These are phyloP conservation scores for Drosophila elegans DNA, from an alignment of 1,140 invertebrate species.

Conservation along the genomic window DNA sequence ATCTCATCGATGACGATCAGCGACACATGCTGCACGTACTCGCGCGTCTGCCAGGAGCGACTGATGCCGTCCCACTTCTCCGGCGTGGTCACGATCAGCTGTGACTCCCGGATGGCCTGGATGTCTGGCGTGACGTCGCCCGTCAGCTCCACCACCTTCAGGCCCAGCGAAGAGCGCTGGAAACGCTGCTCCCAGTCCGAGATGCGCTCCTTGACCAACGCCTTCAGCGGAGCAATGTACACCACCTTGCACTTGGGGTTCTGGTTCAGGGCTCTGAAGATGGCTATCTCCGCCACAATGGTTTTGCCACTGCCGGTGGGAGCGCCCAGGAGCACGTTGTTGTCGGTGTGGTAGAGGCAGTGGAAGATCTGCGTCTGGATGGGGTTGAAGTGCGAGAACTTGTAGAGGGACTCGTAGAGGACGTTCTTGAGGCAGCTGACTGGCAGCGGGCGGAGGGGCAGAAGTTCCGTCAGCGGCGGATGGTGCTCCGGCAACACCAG, in stretches of 20 bases:
- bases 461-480: conserved; percentile 96
- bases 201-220: conserved; percentile 97
- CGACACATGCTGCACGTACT: conserved; percentile 96
- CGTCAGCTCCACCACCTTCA: conserved; percentile 97
- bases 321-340: conserved; percentile 97
- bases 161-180: conserved; percentile 89
- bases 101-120: conserved; percentile 91
- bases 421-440: conserved; percentile 92
- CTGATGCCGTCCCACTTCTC: conserved; percentile 99
- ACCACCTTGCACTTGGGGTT: conserved; percentile 95
- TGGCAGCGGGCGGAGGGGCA: conserved; percentile 96
- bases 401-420: conserved; percentile 93
- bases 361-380: conserved; percentile 99
- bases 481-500: conserved; percentile 96
- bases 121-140: conserved; percentile 98
- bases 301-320: conserved; percentile 99
- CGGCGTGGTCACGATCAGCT: conserved; percentile 99
- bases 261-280: conserved; percentile 96
- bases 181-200: conserved; percentile 98
- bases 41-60: conserved; percentile 97
- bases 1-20: conserved; percentile 99
- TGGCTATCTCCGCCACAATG: conserved; percentile 98
- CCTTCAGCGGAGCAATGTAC: conserved; percentile 99
- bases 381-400: conserved; percentile 98
- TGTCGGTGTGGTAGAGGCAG: conserved; percentile 97